A percentile compares a stretch with the other conserved stretches of the same genome.
Conservation (phyloP, 1,140 invertebrate genomes). For the Chionoecetes opilio region DNA sequence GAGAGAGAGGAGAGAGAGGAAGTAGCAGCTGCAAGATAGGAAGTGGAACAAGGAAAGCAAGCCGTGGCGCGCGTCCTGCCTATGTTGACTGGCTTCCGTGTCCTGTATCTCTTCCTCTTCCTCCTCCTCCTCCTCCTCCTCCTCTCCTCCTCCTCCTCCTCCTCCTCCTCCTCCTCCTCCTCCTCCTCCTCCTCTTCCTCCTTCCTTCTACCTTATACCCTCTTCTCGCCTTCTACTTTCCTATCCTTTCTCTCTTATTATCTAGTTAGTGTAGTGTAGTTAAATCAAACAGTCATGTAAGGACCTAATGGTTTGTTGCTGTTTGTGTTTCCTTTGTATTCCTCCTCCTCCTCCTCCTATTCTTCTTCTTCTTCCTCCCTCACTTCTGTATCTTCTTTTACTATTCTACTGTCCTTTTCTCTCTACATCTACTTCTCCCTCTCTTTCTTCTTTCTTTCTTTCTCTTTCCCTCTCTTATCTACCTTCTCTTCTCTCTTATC, state of each 20-base stretch:
- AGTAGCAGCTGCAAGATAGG: not conserved
- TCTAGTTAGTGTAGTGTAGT: too few relatives aligned
- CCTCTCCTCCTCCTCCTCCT: not conserved
- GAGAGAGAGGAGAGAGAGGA: conserved; percentile 46
- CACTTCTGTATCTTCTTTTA: not conserved
- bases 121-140: not conserved
- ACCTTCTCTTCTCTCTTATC: too few relatives aligned
- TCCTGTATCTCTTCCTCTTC: not conserved
- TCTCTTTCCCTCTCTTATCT: not conserved
- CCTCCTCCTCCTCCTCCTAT: too few relatives aligned
- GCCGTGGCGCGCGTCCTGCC: not conserved
- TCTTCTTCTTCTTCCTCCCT: not conserved
- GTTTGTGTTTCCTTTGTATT: too few relatives aligned
- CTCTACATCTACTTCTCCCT: not conserved
- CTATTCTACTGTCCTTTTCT: not conserved
- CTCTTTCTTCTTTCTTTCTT: not conserved
- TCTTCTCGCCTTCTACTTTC: not conserved
- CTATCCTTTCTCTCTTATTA: not conserved
- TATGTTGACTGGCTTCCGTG: not conserved
- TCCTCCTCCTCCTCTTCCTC: not conserved
- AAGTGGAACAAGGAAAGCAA: conserved; percentile 22
- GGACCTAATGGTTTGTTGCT: too few relatives aligned
- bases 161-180: not conserved
- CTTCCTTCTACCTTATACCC: not conserved
- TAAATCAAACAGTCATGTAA: too few relatives aligned